Conservation (phyloP, 1,140 invertebrate genomes). For the Drosophila athabasca region DNA sequence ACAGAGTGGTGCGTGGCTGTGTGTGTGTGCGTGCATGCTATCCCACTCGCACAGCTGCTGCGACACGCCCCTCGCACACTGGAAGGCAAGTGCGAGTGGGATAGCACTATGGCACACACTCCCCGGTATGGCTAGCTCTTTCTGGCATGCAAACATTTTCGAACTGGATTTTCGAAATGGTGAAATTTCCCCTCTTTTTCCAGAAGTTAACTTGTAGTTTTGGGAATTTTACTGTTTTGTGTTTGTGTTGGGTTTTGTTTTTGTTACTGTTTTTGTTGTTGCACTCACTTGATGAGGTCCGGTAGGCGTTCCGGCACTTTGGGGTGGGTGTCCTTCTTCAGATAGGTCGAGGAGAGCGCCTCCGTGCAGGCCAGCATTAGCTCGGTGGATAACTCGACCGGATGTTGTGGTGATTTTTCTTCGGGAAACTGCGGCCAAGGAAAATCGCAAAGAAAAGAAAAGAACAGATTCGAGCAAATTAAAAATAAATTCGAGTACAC, state of each 20-base stretch:
- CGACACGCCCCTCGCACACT: constrained; percentile 39
- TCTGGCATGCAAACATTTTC: background rate
- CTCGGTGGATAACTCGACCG: constrained; percentile 83
- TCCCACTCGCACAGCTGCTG: constrained; percentile 15
- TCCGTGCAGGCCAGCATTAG: constrained; percentile 83
- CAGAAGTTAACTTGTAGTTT: constrained; percentile 20
- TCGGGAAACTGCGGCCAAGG: constrained; percentile 73
- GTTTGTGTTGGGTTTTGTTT: constrained; percentile 36
- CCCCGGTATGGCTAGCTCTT: constrained; percentile 6
- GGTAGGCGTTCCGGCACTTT: constrained; percentile 83
- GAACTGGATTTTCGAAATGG: constrained; percentile 32
- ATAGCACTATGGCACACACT: constrained; percentile 2
- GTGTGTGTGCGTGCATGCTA: background rate
- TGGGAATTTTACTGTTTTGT: constrained; percentile 23
- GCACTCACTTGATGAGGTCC: constrained; percentile 83
- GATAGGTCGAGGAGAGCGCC: constrained; percentile 78
- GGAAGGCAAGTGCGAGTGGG: constrained; percentile 3
- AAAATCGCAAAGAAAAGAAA: constrained; percentile 3
- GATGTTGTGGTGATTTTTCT: constrained; percentile 83
- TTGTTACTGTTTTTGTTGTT: constrained; percentile 41
- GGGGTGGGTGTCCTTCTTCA: constrained; percentile 81
- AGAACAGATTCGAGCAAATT: background rate
- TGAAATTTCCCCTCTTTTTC: constrained; percentile 25
- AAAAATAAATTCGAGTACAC: constrained; percentile 37
- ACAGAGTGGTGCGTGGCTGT: constrained; percentile 1